These are phyloP conservation scores for Gryllus bimaculatus DNA, from an alignment of 1,140 invertebrate species.

Conservation along the genomic window DNA sequence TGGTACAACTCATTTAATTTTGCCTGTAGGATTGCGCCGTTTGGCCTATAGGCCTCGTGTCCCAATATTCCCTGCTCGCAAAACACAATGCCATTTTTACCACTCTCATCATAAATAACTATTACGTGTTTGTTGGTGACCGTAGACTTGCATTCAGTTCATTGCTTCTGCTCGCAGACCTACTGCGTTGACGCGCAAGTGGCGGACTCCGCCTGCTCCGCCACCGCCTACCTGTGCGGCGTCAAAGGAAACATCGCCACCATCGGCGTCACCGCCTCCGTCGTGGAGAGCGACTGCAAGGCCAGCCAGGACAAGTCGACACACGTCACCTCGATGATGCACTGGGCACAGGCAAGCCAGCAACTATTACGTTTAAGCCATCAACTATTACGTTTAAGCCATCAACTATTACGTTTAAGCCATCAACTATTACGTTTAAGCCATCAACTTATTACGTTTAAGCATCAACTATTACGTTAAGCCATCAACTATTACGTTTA, in stretches of 20 bases:
- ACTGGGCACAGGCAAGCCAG: constrained; percentile 19
- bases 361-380: neutral
- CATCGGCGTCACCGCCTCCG: constrained; percentile 26
- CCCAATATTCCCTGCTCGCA: too few relatives aligned
- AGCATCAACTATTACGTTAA: too few relatives aligned
- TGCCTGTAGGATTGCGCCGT: too few relatives aligned
- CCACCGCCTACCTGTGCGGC: constrained; percentile 40
- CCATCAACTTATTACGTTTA: too few relatives aligned
- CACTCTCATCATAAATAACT: too few relatives aligned
- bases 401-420: neutral
- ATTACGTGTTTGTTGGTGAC: too few relatives aligned
- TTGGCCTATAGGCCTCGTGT: too few relatives aligned
- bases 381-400: neutral
- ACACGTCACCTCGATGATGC: constrained; percentile 18
- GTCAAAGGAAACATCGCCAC: constrained; percentile 31
- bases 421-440: too few relatives aligned
- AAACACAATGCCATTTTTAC: too few relatives aligned
- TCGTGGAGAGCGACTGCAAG: constrained; percentile 15
- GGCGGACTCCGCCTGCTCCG: constrained; percentile 40
- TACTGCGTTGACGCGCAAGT: constrained; percentile 41
- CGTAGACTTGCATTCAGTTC: too few relatives aligned
- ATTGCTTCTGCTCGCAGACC: constrained; percentile 31
- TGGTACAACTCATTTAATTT: too few relatives aligned
- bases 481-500: too few relatives aligned
- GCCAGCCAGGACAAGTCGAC: constrained; percentile 17